Base-by-base conservation (phyloP, 2,113 vertebrate genomes). In the Gallinago jamesoni region DNA sequence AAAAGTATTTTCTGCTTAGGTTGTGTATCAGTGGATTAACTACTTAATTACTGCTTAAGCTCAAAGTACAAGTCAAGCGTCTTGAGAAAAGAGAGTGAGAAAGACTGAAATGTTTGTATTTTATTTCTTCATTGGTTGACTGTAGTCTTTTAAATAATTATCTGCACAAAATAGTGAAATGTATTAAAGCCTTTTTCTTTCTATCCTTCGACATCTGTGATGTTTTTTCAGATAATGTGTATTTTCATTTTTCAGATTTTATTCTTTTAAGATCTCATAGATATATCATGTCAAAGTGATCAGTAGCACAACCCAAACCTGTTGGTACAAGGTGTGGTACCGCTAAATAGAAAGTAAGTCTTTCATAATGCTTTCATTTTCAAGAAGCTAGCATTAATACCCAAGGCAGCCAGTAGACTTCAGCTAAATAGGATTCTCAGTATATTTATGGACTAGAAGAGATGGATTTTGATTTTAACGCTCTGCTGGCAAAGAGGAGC, bases 101-200 rank as follows among this genome's bases (percentile, higher is more conserved):
- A 92, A 47, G 35, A 83, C 37, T 80, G 31, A 94, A 78, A 63
- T 5, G 1, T 56, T 83, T 83, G 28, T 83, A 45, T 62, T 82
- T 62, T 62, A 30, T 95, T 94, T 94, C 57, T 91, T 94, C 27
- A 53, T 48, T 72, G 62, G 24, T 95, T 89, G 53, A 66, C 56
- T 9, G 2, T 53, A 80, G 33, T 74, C n/a, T 96, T 56, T 90
- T 80, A 90, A 87, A 88, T 76, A 79, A 81, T 69, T 86, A 62
- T 30, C 60, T 92, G 64, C 68, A 64, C 50, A 91, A 84, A 89
- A 78, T 41, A 94, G 39, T 74, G 19, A 69, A 68, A 94, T 55
- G 12, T 81, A 74, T 74, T 87, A 84, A 94, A 91, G 69, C 60
- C 17, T 89, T 95, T 87, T 78, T 84, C 55, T 84, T 85, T 50